Evolutionary conservation across 35 echinoderm and acorn worm species (phyloP).

Genomic region (Diadema setosum): DNA sequence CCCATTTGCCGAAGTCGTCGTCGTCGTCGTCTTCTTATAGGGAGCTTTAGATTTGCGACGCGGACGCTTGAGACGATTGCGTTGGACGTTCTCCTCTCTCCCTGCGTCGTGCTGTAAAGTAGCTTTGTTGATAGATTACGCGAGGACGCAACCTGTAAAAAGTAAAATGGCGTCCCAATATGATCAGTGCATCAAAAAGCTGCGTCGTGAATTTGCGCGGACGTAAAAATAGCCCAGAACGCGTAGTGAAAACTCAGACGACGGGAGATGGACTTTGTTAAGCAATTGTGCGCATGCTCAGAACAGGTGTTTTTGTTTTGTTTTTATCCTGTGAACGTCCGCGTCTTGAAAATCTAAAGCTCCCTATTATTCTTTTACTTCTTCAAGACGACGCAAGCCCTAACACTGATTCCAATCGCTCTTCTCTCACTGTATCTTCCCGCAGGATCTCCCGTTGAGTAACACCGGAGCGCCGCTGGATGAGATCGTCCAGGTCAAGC

Average conservation of each 20-base stretch:
- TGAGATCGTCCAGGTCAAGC: conserved; percentile 37
- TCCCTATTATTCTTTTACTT: too few species aligned
- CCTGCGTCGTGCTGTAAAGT: too few species aligned
- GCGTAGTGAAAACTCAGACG: too few species aligned
- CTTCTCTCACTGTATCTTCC: too few species aligned
- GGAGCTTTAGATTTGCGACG: too few species aligned
- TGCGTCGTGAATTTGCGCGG: neutral
- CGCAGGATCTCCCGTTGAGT: conserved; percentile 1
- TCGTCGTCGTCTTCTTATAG: neutral
- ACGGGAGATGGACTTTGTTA: neutral
- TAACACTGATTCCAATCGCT: too few species aligned
- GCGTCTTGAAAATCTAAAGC: neutral
- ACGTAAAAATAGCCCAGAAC: too few species aligned
- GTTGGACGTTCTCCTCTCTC: neutral
- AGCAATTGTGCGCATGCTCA: neutral
- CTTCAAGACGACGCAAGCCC: too few species aligned
- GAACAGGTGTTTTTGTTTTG: too few species aligned
- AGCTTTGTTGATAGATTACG: neutral
- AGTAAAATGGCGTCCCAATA: too few species aligned
- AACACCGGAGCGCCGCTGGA: neutral
- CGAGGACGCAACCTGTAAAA: too few species aligned
- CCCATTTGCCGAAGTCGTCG: neutral
- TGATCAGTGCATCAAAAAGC: neutral
- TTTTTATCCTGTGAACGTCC: too few species aligned
- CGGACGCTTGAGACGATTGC: neutral